phyloP scores from a whole-genome alignment of 2,888 invertebrate species.

The Chrysotoxum bicinctum region DNA sequence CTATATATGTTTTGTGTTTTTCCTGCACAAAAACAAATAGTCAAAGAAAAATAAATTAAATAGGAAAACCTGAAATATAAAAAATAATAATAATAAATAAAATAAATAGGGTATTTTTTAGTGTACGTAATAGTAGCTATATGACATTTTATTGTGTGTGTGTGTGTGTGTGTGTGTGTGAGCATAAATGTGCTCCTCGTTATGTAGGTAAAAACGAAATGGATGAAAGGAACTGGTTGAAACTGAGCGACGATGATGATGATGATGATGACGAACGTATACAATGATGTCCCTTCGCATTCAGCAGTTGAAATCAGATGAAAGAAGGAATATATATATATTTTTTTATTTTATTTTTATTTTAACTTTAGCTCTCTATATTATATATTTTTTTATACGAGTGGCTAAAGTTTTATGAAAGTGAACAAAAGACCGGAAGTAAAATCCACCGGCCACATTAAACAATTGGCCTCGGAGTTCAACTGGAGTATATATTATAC shows the following conservation, averaged over 20 bases:
- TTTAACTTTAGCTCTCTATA: background rate
- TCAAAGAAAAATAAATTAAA: conserved; percentile 24
- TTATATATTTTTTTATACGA: conserved; percentile 14
- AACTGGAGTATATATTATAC: conserved; percentile 4
- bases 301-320: conserved; percentile 34
- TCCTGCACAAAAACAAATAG: background rate
- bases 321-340: background rate
- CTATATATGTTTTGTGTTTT: background rate
- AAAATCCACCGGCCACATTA: conserved; percentile 38
- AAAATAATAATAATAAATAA: background rate
- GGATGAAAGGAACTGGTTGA: background rate
- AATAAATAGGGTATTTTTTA: conserved; percentile 23
- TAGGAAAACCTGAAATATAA: background rate
- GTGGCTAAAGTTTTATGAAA: conserved; percentile 26
- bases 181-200: background rate
- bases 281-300: conserved; percentile 4
- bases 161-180: too few relatives aligned
- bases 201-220: background rate
- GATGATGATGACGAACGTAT: background rate
- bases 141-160: background rate
- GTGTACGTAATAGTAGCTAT: background rate
- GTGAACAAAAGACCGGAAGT: conserved; percentile 43
- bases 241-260: background rate
- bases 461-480: conserved; percentile 55
- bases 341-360: background rate